phyloP scores from a whole-genome alignment of 2,888 invertebrate species.

The Oligia strigilis region DNA sequence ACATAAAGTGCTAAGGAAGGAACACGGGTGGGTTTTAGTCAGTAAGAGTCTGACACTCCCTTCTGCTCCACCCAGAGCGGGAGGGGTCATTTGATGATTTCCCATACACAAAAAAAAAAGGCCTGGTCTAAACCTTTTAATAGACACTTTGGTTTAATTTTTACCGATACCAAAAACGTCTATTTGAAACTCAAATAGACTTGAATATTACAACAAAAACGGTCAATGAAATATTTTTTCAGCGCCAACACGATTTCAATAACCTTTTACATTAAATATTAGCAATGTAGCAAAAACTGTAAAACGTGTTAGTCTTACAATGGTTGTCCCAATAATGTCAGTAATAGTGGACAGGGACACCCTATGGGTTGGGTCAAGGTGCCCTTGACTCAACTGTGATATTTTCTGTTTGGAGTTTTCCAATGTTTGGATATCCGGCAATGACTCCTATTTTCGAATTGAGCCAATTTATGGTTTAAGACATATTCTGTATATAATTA shows the following conservation, averaged over 20 bases:
- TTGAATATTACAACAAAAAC: constrained; percentile 26
- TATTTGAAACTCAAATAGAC: constrained; percentile 1
- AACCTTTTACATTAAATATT: constrained; percentile 42
- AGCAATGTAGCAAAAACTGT: constrained; percentile 30
- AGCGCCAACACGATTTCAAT: constrained; percentile 30
- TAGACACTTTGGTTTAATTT: background rate
- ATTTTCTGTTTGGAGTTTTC: background rate
- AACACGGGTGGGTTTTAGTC: no score
- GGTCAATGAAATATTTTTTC: constrained; percentile 49
- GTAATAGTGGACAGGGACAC: constrained; percentile 42
- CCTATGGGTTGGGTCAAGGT: constrained; percentile 54
- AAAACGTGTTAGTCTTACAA: constrained; percentile 42
- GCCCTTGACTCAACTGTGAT: background rate
- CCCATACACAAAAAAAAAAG: background rate
- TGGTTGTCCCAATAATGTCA: constrained; percentile 44
- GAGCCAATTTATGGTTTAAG: background rate
- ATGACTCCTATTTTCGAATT: background rate
- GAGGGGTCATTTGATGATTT: no score
- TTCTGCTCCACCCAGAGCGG: no score
- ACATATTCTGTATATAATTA: no score
- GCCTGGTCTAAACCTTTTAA: background rate
- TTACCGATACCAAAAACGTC: background rate
- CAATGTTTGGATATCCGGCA: background rate
- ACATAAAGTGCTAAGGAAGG: no score
- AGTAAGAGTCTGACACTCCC: no score